phyloP scores from a whole-genome alignment of 2,113 vertebrate genomes.

The Okapia johnstoni region DNA sequence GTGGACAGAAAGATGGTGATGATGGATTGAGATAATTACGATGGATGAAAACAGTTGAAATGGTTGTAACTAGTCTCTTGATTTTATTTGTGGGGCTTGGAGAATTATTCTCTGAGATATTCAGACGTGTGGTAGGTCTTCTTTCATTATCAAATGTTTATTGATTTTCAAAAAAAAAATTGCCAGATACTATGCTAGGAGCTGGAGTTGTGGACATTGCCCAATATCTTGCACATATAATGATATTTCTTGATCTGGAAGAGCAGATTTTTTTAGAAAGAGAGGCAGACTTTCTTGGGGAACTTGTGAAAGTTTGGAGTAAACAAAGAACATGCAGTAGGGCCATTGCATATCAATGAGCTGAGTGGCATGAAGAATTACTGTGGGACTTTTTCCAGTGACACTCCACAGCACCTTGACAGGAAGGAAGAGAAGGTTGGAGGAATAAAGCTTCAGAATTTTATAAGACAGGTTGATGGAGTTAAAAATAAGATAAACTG shows the following conservation, averaged over 20 bases:
- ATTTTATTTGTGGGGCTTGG: neutral
- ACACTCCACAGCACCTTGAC: neutral
- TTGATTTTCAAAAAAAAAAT: neutral
- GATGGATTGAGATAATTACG: neutral
- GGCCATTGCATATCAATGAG: neutral
- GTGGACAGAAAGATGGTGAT: neutral
- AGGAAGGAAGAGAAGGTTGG: neutral
- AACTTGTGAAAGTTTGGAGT: neutral
- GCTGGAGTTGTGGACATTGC: neutral
- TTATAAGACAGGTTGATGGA: neutral
- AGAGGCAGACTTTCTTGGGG: neutral
- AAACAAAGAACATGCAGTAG: neutral
- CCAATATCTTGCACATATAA: neutral
- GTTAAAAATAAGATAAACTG: neutral
- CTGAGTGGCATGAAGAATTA: neutral
- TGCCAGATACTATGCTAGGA: neutral
- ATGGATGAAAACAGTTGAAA: neutral
- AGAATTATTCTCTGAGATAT: neutral
- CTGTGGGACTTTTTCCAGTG: neutral
- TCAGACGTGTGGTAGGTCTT: neutral
- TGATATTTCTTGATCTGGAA: neutral
- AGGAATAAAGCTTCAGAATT: neutral
- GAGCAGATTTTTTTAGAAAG: neutral
- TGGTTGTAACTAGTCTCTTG: neutral
- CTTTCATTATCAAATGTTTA: neutral